These are phyloP conservation scores for Buathra laborator DNA, from an alignment of 2,888 invertebrate species.

Conservation along the genomic window DNA sequence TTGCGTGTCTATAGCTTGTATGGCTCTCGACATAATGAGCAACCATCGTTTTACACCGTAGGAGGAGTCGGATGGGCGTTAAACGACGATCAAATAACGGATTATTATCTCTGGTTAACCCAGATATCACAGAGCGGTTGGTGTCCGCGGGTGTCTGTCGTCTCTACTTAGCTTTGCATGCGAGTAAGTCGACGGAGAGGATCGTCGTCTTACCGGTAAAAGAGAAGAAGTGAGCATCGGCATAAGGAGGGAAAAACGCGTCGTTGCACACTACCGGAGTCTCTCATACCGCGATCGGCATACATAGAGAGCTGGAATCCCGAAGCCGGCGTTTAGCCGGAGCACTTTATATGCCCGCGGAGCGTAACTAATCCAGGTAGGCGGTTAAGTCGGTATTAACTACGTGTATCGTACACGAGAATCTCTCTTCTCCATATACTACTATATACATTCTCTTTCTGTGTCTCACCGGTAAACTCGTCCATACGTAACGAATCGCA, in stretches of 20 bases:
- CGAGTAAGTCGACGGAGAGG: too few relatives aligned
- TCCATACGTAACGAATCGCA: conserved; percentile 62
- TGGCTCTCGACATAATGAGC: conserved; percentile 48
- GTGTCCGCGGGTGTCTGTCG: conserved; percentile 51
- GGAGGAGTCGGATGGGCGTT: conserved; percentile 69
- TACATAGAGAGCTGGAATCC: conserved; percentile 38
- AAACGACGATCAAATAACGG: conserved; percentile 73
- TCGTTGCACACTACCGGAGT: conserved; percentile 34
- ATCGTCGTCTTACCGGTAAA: background rate
- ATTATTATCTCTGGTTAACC: conserved; percentile 73
- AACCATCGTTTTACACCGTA: conserved; percentile 30
- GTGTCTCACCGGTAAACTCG: conserved; percentile 10
- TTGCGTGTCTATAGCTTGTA: conserved; percentile 29
- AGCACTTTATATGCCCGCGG: conserved; percentile 66
- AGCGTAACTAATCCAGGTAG: conserved; percentile 74
- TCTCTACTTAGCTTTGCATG: conserved; percentile 30
- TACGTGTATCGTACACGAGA: conserved; percentile 69
- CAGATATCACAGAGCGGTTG: conserved; percentile 66
- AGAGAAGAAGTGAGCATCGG: conserved; percentile 53
- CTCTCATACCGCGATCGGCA: conserved; percentile 17
- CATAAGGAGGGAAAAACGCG: conserved; percentile 55
- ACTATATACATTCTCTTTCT: conserved; percentile 36
- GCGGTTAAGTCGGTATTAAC: conserved; percentile 70
- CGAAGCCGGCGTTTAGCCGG: conserved; percentile 64
- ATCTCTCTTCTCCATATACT: conserved; percentile 65